phyloP scores from a whole-genome alignment of 2,888 invertebrate genomes.

The Pantelozetes paolii region DNA sequence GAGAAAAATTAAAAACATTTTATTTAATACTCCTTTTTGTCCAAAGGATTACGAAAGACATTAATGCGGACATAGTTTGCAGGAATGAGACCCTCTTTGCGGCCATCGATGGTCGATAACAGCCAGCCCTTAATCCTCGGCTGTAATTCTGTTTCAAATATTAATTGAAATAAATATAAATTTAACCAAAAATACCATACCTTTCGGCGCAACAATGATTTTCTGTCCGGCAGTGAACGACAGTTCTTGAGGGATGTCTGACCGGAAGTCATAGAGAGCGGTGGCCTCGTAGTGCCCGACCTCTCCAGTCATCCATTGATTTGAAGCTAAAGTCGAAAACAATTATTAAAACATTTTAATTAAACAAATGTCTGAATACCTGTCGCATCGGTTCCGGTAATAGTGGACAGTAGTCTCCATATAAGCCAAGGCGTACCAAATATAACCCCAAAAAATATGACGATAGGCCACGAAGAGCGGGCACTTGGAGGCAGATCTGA shows the following conservation, averaged over 20 bases:
- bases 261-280: constrained; percentile 67
- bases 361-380: constrained; percentile 39
- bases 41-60: constrained; percentile 47
- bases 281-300: constrained; percentile 56
- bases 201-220: constrained; percentile 70
- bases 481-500: background rate
- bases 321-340: constrained; percentile 11
- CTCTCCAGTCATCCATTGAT: constrained; percentile 56
- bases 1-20: background rate
- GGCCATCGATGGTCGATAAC: constrained; percentile 56
- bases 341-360: background rate
- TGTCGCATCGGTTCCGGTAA: constrained; percentile 49
- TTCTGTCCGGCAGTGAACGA: constrained; percentile 70
- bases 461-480: constrained; percentile 72
- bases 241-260: constrained; percentile 68
- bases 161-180: background rate
- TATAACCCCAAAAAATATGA: constrained; percentile 81
- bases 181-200: background rate
- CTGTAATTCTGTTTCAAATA: constrained; percentile 61
- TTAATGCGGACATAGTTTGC: constrained; percentile 58
- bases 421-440: constrained; percentile 88
- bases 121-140: constrained; percentile 59
- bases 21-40: background rate
- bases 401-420: constrained; percentile 67
- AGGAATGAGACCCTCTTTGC: constrained; percentile 57